Base-by-base conservation (phyloP, 2,888 invertebrate genomes). In the Cheilosia urbana region DNA sequence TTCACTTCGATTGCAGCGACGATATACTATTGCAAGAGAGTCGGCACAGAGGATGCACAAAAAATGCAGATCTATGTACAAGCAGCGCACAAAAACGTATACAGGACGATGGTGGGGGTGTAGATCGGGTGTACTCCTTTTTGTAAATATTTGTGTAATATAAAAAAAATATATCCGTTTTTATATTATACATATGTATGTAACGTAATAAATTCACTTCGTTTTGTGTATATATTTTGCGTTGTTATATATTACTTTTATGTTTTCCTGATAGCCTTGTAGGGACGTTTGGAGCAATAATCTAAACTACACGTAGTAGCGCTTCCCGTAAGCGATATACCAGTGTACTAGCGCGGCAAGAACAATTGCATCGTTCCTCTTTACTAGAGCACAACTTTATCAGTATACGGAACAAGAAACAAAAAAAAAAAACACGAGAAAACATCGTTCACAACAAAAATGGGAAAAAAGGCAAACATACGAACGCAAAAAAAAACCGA, bases 401-500 rank as follows among this genome's bases (percentile, higher is more conserved):
- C 65, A 72, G 79, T 72, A 60, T 72, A 72, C 60, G 51, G 51
- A 51, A 51, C 51, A 51, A 51, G 51, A 13, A 24, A 47, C 45
- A 47, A 47, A 60, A 72, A 53, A 80, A 27, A 27, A 66, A 75
- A 40, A 81, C 62, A 81, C 34, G 57, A 62, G 68, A 75, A 81
- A 81, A 81, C 75, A 81, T 81, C 62, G 80, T 81, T 75, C 80
- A 75, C 68, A 81, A 81, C 75, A 81, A 81, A 75, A 81, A 72
- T 65, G 63, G 63, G 13, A 42, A 57, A 69, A 77, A 65, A 69
- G 9, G 34, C 47, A 65, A 63, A 45, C 63, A 65, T 21, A 19
- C 47, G 21, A 72, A 40, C 72, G 49, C 40, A 71, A 51, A 57
- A 65, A 73, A 58, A 65, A 34, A 49, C 53, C 30, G 30, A 30